Conservation (phyloP, 1,140 invertebrate species). For the Metopolophium dirhodum region DNA sequence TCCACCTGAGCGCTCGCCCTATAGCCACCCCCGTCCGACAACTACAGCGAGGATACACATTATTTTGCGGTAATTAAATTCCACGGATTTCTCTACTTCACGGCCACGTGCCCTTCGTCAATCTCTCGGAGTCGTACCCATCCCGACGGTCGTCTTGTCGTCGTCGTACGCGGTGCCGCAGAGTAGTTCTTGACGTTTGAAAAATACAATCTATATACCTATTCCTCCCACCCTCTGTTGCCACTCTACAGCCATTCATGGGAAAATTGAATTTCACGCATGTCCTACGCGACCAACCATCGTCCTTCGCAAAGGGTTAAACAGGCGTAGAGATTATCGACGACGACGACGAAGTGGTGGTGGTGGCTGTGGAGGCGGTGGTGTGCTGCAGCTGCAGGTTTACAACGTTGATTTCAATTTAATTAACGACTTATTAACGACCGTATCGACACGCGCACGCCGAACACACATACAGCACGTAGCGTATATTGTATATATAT, state of each 20-base stretch:
- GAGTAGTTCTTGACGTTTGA: neutral
- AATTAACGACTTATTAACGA: slow-evolving; percentile 28
- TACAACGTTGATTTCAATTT: slow-evolving; percentile 21
- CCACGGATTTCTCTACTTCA: neutral
- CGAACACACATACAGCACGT: too few species aligned
- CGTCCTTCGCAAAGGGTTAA: neutral
- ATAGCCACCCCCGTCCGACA: neutral
- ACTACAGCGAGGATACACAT: neutral
- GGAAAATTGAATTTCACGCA: slow-evolving; percentile 25
- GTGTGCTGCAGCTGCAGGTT: neutral
- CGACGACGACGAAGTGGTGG: neutral
- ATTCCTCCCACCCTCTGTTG: neutral
- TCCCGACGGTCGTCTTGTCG: neutral
- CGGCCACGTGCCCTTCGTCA: neutral
- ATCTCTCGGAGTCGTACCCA: too few species aligned
- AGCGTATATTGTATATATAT: neutral
- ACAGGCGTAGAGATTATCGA: neutral
- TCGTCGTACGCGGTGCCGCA: neutral
- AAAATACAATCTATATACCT: slow-evolving; percentile 17
- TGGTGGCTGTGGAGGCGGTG: neutral
- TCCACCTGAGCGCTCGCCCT: neutral
- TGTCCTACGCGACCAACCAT: neutral
- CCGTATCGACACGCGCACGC: neutral
- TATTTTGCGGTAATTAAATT: slow-evolving; percentile 34
- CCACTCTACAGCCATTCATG: neutral